Evolutionary conservation across 1,140 invertebrate species (phyloP).

Genomic region (Drosophila trapezifrons): DNA sequence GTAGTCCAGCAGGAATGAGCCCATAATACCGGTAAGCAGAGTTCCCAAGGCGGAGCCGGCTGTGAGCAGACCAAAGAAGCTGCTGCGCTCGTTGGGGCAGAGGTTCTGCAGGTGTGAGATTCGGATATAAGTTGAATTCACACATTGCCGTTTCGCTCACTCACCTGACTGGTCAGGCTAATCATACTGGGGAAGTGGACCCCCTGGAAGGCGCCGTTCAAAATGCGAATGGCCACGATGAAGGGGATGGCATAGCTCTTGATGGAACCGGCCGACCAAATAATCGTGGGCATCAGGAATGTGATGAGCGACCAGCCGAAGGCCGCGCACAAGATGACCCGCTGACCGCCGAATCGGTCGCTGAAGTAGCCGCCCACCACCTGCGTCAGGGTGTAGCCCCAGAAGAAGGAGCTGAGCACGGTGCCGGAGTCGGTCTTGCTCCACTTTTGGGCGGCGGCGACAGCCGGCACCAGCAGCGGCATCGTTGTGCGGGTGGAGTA

Average conservation of each 20-base stretch:
- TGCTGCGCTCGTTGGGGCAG: constrained; percentile 87
- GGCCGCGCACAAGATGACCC: constrained; percentile 87
- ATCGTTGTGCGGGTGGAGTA: constrained; percentile 89
- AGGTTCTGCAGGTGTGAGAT: constrained; percentile 78
- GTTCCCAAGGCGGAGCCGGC: constrained; percentile 88
- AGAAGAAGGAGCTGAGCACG: constrained; percentile 90
- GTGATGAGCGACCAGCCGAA: constrained; percentile 89
- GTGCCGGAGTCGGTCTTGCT: constrained; percentile 89
- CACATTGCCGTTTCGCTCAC: constrained; percentile 48
- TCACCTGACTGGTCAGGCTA: constrained; percentile 88
- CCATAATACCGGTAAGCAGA: constrained; percentile 88
- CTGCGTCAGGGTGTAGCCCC: constrained; percentile 91
- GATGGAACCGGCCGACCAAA: constrained; percentile 86
- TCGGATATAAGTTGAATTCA: not conserved
- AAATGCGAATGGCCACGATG: constrained; percentile 86
- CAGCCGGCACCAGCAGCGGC: constrained; percentile 87
- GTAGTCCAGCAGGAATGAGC: constrained; percentile 88
- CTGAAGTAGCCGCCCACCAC: constrained; percentile 89
- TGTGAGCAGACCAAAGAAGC: constrained; percentile 89
- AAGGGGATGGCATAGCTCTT: constrained; percentile 86
- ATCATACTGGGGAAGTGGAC: constrained; percentile 90
- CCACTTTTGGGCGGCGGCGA: constrained; percentile 89
- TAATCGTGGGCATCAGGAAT: constrained; percentile 88
- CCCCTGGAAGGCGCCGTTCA: constrained; percentile 90
- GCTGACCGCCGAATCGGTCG: constrained; percentile 89